Percentiles rank a stretch among this genome's conserved stretches.
These are phyloP conservation scores for Trichoplusia ni DNA, from an alignment of 1,140 invertebrate species.

Conservation along the genomic window DNA sequence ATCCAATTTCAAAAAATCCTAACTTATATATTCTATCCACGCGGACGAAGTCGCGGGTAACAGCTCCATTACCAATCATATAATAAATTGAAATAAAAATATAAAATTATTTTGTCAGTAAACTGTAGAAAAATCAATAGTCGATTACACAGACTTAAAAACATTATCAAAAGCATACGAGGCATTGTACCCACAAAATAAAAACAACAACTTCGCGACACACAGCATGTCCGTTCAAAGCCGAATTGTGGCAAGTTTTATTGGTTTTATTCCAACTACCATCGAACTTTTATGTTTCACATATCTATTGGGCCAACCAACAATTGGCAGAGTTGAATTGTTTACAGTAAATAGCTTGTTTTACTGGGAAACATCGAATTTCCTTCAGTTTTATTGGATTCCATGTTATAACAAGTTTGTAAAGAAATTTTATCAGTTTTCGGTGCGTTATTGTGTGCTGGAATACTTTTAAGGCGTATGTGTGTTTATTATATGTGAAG, in stretches of 20 bases:
- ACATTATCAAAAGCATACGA: conserved; percentile 18
- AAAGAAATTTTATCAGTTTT: conserved; percentile 37
- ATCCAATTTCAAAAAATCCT: no score
- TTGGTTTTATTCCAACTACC: conserved; percentile 58
- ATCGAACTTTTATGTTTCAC: conserved; percentile 61
- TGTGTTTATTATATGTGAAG: no score
- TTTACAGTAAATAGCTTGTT: conserved; percentile 64
- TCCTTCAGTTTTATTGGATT: conserved; percentile 64
- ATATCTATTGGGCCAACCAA: conserved; percentile 59
- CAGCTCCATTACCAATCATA: no score
- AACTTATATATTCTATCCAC: no score
- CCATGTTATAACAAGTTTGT: conserved; percentile 53
- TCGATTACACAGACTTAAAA: background rate
- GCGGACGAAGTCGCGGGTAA: no score
- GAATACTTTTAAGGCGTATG: conserved; percentile 10
- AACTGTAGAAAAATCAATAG: background rate
- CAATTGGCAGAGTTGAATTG: conserved; percentile 61
- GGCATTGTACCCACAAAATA: conserved; percentile 35
- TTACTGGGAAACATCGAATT: conserved; percentile 58
- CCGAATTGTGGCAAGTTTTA: conserved; percentile 65
- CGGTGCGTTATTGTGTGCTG: background rate
- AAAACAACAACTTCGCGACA: conserved; percentile 48
- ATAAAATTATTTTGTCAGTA: no score
- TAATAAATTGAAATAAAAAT: no score
- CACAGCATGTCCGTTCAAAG: conserved; percentile 52